phyloP scores from a whole-genome alignment of 2,797 vertebrate genomes.

The Enteromius anoplus region DNA sequence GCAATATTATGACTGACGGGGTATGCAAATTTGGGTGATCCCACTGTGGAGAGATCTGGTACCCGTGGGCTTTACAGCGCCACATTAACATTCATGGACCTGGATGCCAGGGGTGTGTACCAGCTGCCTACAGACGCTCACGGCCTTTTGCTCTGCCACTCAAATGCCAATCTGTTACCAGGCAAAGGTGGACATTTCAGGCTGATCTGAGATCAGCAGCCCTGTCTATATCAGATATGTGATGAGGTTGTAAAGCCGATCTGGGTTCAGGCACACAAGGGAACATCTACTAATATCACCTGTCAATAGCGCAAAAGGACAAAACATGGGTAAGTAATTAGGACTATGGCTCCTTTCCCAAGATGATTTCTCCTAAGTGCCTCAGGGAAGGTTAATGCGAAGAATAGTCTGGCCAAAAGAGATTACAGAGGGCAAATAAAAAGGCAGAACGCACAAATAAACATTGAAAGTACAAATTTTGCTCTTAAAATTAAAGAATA shows the following conservation, averaged over 20 bases:
- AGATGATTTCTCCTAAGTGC: neutral
- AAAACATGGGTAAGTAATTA: conserved; percentile 11
- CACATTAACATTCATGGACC: conserved; percentile 60
- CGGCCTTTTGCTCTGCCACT: conserved; percentile 59
- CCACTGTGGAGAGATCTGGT: conserved; percentile 33
- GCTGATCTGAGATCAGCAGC: conserved; percentile 19
- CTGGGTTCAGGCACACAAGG: conserved; percentile 3
- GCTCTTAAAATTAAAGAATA: neutral
- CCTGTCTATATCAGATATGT: neutral
- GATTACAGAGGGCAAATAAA: conserved; percentile 31
- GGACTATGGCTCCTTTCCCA: conserved; percentile 14
- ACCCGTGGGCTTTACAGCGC: conserved; percentile 42
- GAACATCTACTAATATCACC: neutral
- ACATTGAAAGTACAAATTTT: conserved; percentile 10
- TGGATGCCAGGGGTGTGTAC: conserved; percentile 35
- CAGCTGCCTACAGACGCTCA: conserved; percentile 53
- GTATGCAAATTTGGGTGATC: conserved; percentile 43
- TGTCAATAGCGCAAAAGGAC: conserved; percentile 17
- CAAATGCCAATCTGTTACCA: conserved; percentile 45
- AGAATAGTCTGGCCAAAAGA: conserved; percentile 19
- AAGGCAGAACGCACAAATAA: neutral
- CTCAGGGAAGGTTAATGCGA: neutral
- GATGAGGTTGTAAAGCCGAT: neutral
- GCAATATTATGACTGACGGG: conserved; percentile 40
- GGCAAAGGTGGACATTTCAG: conserved; percentile 34